Conservation (phyloP, 92 coral and sea anemone species). For the Pocillopora grandis region DNA sequence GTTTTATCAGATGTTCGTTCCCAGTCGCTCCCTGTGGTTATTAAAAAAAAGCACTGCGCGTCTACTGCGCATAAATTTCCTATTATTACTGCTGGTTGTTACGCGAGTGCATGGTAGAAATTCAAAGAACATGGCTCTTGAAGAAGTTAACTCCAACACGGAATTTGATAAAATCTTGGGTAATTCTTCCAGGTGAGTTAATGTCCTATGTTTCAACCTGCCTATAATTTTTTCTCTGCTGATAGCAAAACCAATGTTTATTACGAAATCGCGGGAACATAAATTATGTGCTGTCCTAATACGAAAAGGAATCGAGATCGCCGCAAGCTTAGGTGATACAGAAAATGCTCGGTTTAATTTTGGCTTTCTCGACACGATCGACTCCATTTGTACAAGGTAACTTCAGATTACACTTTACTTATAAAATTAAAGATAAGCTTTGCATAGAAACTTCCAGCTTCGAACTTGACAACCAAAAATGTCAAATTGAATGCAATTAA, state of each 20-base stretch:
- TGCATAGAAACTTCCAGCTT: no score
- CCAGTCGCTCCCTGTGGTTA: not conserved
- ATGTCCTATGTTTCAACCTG: not conserved
- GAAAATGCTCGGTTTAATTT: no score
- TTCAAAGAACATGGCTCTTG: slow-evolving; percentile 45
- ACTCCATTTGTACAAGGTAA: no score
- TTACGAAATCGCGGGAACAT: not conserved
- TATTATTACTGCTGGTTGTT: not conserved
- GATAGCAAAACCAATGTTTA: not conserved
- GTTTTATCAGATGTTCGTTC: not conserved
- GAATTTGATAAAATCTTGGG: slow-evolving; percentile 60
- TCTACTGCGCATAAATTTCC: not conserved
- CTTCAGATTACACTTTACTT: no score
- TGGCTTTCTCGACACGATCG: no score
- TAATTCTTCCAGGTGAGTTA: slow-evolving; percentile 53
- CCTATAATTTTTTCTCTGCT: not conserved
- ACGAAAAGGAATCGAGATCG: not conserved
- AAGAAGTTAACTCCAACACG: slow-evolving; percentile 30
- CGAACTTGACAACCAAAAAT: no score
- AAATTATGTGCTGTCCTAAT: not conserved
- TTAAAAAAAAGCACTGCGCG: not conserved
- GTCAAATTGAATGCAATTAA: no score
- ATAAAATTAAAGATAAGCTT: no score
- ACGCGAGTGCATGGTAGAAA: not conserved
- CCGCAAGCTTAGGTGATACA: no score